Evolutionary conservation across 1,140 invertebrate species (phyloP), one percentile per base, ranked within the genome.

Genomic region (Drosophila elegans): DNA sequence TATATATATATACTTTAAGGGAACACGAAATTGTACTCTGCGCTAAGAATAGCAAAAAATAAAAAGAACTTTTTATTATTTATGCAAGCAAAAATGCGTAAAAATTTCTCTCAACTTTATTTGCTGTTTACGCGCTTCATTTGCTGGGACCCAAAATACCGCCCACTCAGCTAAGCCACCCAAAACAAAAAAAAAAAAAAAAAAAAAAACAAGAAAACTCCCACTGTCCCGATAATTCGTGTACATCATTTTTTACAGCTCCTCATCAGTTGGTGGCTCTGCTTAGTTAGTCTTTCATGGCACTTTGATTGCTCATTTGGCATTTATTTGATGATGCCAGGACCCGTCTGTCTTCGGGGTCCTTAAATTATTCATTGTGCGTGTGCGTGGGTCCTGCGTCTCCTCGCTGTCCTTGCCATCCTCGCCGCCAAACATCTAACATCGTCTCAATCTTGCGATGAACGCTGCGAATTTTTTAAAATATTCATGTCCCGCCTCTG

Each of bases 301-400:
- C 64, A 74, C 83, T 88, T 88, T 88, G 83, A 88, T 88, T 88
- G 83, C 83, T 88, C 83, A 88, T 88, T 88, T 89, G 84, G 84
- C 83, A 83, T 88, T 86, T 88, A 88, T 88, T 88, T 86, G 83
- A 86, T 82, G 83, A 75, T 61, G 81, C 71, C 81, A 67, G 42
- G 60, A 74, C 49, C 59, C 51, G 56, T 53, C 74, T 52, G 27
- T 46, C 49, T 44, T 55, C 36, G 45, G 64, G 49, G 39, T 45
- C 62, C 44, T 68, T 86, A 85, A 85, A 85, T 85, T 85, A 84
- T 84, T 85, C 81, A 84, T 76, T 82, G 69, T 81, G 64, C 75
- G 75, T 57, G 54, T 55, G 27, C 48, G 41, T 36, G 11, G 48
- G 42, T 62, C 57, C 52, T 46, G 41, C 42, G 16, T 13, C 36